Evolutionary conservation across 2,113 vertebrate species (phyloP), one percentile per base, ranked within the genome.

Genomic region (Dendropsophus ebraccatus): DNA sequence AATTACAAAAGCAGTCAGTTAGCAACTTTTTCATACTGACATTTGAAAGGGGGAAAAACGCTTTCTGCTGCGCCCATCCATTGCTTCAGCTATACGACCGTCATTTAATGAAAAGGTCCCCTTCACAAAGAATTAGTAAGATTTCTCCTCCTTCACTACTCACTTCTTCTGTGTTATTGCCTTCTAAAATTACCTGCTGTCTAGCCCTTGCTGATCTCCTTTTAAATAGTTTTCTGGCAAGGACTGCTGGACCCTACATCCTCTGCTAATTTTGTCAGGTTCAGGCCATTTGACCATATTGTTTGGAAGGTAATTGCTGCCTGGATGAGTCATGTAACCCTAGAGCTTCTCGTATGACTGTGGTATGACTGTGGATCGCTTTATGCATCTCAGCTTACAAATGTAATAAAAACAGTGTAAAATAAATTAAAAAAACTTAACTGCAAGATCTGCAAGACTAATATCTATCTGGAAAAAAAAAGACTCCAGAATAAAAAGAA

Each of bases 171-270:
- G 16, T 73, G 77, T 60, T 86, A 60, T 81, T 58, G 84, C 67
- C 84, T 28, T 86, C 84, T 86, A 86, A 86, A 86, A 80, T 86
- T 86, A 86, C 84, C 65, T 86, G 84, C 84, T 86, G 84, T 86
- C 77, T 86, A 73, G 77, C 67, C 35, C 75, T 52, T 35, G 65
- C 77, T 86, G 84, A 70, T 49, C 67, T 86, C 77, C 69, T 78
- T 73, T 86, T 86, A 72, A 86, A 81, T 49, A 73, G 50, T 56
- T 86, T 84, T 60, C 41, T 80, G 84, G 77, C 77, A 86, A 86
- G 58, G 37, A 50, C 62, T 54, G 30, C 60, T 78, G 84, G 84
- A 79, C 84, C 73, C 65, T 60, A 45, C 67, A 80, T 73, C 77
- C 84, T 86, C 32, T 73, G 77, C 35, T 86, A 74, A 81, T 86